Evolutionary conservation across 2,113 vertebrate genomes (phyloP), one percentile per base, ranked within the genome.

Genomic region (Daboia siamensis): DNA sequence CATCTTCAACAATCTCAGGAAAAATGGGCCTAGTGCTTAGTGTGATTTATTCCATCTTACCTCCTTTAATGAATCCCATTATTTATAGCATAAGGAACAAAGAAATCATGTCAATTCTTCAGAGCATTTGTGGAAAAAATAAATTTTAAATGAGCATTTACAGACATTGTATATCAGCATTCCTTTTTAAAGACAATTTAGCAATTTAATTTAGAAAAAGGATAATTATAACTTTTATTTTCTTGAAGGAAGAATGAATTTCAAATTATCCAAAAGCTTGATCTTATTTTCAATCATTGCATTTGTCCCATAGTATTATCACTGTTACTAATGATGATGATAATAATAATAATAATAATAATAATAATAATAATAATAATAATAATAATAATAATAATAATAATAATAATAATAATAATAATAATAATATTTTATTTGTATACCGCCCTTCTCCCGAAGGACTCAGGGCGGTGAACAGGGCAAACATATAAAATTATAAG

Each of bases 41-140:
- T 15, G 0, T 94, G 4, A 89, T 95, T 26, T 94, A 95, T 44
- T 88, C 90, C 59, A 1, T 93, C 23, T 0, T 94, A 3, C 95
- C 92, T 3, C 94, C 93, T 39, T 59, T 94, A 85, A 21, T 94
- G 48, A 96, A 95, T 85, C 59, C 93, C 46, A 48, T 92, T 23
- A 90, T 91, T 24, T 91, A 92, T 1, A 92, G 55, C n/a, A 15
- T 94, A 10, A 84, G 90, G 61, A 93, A 94, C 48, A 91, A 54
- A 24, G 57, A 92, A 20, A 57, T 95, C 29, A 88, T 52, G 33
- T 56, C 1, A 69, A 88, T 56, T 44, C 12, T 94, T 69, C 33
- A 33, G 39, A 85, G 33, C 2, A 11, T 44, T 84, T 15, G 8
- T 4, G 4, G 4, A 33, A 90, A 84, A 90, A 90, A 55, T 44